Conservation (phyloP, 2,888 invertebrate species). For the Pocota personata region DNA sequence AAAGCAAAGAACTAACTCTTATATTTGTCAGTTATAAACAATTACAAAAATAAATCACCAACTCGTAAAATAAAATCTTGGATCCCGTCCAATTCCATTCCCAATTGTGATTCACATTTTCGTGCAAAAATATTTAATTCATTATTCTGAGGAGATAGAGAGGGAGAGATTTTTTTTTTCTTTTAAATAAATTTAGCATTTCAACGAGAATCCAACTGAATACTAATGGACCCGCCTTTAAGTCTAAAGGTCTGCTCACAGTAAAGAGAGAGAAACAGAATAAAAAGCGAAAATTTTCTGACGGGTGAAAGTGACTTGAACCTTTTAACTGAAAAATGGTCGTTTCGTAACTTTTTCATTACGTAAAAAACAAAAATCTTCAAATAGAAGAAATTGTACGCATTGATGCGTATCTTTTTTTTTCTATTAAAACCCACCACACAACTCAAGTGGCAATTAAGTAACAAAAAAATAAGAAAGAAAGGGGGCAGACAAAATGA, state of each 20-base stretch:
- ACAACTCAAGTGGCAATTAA: conserved; percentile 20
- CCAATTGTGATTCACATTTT: conserved; percentile 14
- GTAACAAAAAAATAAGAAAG: not conserved
- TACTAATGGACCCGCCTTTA: not conserved
- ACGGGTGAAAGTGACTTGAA: conserved; percentile 41
- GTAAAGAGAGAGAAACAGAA: not conserved
- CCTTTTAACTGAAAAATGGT: conserved; percentile 23
- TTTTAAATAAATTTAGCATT: conserved; percentile 10
- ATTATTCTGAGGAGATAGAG: not conserved
- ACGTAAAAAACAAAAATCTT: conserved; percentile 22
- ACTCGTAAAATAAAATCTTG: conserved; percentile 17
- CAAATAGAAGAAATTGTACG: conserved; percentile 28
- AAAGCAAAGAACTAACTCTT: not conserved
- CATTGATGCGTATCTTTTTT: conserved; percentile 24
- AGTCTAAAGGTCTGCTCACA: conserved; percentile 2
- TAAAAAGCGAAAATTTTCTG: not conserved
- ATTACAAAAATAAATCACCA: conserved; percentile 2
- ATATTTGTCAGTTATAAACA: not conserved
- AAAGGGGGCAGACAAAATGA: not conserved
- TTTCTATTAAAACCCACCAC: conserved; percentile 4
- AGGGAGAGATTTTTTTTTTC: not conserved
- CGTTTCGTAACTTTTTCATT: conserved; percentile 27
- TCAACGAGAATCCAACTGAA: conserved; percentile 5
- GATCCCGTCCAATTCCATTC: conserved; percentile 33
- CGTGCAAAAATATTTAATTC: conserved; percentile 28